Evolutionary conservation across 1,140 invertebrate genomes (phyloP).

Genomic region (Drosophila cardini): DNA sequence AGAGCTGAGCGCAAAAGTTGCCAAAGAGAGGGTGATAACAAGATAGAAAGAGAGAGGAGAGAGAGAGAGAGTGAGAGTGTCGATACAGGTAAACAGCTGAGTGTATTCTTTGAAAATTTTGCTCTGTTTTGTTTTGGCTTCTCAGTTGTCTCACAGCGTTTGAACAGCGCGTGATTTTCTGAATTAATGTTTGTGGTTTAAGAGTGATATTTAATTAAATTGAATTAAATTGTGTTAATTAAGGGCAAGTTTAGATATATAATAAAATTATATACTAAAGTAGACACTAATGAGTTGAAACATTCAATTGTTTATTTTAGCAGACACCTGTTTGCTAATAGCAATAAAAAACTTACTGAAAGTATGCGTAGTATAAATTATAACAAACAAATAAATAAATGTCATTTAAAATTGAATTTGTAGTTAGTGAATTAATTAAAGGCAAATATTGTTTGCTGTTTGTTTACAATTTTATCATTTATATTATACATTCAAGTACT

Average conservation of each 20-base stretch:
- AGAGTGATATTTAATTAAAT: slow-evolving; percentile 5
- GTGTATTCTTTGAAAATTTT: slow-evolving; percentile 31
- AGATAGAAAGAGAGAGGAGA: background rate
- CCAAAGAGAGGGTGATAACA: background rate
- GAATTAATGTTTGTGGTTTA: background rate
- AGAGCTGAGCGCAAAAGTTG: background rate
- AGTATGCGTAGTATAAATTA: no score
- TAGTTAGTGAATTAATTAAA: slow-evolving; percentile 27
- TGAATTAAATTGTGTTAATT: slow-evolving; percentile 1
- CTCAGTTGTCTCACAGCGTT: slow-evolving; percentile 52
- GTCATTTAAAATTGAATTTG: slow-evolving; percentile 3
- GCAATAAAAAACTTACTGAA: background rate
- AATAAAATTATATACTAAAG: background rate
- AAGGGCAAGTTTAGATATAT: background rate
- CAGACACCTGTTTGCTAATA: slow-evolving; percentile 20
- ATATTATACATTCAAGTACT: slow-evolving; percentile 21
- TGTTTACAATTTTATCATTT: slow-evolving; percentile 51
- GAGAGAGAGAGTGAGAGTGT: background rate
- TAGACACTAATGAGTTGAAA: background rate
- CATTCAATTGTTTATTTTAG: background rate
- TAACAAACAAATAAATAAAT: background rate
- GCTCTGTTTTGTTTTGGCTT: slow-evolving; percentile 32
- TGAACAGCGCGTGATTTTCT: slow-evolving; percentile 44
- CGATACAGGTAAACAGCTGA: slow-evolving; percentile 20
- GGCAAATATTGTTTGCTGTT: slow-evolving; percentile 26